Evolutionary conservation across 2,888 invertebrate genomes (phyloP).

Genomic region (Clivina fossor): DNA sequence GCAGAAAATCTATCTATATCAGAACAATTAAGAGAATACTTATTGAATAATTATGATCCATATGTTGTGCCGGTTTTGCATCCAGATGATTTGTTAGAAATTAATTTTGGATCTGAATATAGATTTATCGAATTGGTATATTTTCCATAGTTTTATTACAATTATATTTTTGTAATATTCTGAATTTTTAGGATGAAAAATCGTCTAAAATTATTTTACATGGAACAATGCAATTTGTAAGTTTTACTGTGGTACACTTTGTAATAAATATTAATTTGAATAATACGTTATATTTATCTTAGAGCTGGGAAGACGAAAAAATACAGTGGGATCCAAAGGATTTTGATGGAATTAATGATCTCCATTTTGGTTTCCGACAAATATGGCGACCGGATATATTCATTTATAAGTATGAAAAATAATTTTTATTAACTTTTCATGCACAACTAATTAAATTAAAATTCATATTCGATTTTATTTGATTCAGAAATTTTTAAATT

Average conservation of each 20-base stretch:
- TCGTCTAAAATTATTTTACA: slow-evolving; percentile 47
- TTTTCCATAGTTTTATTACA: slow-evolving; percentile 9
- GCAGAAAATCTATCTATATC: too few species aligned
- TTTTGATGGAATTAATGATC: slow-evolving; percentile 56
- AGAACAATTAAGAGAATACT: slow-evolving; percentile 57
- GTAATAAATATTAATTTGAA: slow-evolving; percentile 22
- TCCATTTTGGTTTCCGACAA: slow-evolving; percentile 59
- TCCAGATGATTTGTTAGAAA: slow-evolving; percentile 41
- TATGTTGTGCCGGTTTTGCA: slow-evolving; percentile 48
- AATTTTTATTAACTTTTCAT: too few species aligned
- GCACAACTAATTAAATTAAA: too few species aligned
- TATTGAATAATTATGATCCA: slow-evolving; percentile 57
- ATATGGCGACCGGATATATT: slow-evolving; percentile 63
- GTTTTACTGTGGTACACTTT: slow-evolving; percentile 37
- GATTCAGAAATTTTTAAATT: too few species aligned
- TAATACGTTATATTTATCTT: slow-evolving; percentile 39
- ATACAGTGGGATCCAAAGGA: slow-evolving; percentile 62
- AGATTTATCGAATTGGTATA: slow-evolving; percentile 46
- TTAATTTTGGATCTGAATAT: slow-evolving; percentile 45
- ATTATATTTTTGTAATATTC: slow-evolving; percentile 23
- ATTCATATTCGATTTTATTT: too few species aligned
- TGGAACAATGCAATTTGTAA: slow-evolving; percentile 53
- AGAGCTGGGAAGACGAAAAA: slow-evolving; percentile 66
- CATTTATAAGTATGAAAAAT: slow-evolving; percentile 53
- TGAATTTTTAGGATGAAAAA: slow-evolving; percentile 48